A percentile compares a stretch with the other conserved stretches of the same genome.
These are phyloP conservation scores for Syngnathus rostellatus DNA, from an alignment of 2,797 vertebrate species.

Conservation along the genomic window DNA sequence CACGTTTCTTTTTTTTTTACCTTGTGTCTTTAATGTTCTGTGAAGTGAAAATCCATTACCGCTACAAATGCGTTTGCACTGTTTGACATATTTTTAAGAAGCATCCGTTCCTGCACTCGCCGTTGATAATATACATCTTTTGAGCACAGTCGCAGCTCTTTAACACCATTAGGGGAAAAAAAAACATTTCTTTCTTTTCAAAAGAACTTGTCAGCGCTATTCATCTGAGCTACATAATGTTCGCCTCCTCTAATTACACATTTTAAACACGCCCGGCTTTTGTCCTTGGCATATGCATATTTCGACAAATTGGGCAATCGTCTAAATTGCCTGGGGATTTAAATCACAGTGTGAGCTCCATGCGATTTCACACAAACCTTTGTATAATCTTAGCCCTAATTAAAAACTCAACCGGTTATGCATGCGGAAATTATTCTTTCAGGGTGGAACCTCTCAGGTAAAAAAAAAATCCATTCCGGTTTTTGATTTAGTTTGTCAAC, in stretches of 20 bases:
- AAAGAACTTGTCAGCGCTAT: neutral
- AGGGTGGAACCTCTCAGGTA: too few relatives aligned
- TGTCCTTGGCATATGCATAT: neutral
- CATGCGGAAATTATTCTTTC: neutral
- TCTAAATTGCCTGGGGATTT: neutral
- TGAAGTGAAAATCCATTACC: neutral
- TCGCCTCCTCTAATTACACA: neutral
- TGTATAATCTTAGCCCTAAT: neutral
- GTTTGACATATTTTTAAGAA: neutral
- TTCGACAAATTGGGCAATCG: neutral
- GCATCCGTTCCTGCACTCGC: neutral
- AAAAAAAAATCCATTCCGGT: neutral
- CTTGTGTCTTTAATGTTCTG: neutral
- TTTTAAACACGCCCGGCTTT: neutral
- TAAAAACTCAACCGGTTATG: neutral
- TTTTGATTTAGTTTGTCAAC: neutral
- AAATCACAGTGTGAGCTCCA: neutral
- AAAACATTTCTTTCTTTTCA: neutral
- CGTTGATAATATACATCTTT: neutral
- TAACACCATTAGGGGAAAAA: neutral
- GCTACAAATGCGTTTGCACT: neutral
- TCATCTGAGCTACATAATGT: neutral
- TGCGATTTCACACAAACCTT: neutral
- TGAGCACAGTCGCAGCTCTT: neutral
- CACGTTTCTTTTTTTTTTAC: neutral